These are phyloP conservation scores for Rhagologus leucostigma DNA, from an alignment of 2,113 vertebrate genomes.

Conservation along the genomic window DNA sequence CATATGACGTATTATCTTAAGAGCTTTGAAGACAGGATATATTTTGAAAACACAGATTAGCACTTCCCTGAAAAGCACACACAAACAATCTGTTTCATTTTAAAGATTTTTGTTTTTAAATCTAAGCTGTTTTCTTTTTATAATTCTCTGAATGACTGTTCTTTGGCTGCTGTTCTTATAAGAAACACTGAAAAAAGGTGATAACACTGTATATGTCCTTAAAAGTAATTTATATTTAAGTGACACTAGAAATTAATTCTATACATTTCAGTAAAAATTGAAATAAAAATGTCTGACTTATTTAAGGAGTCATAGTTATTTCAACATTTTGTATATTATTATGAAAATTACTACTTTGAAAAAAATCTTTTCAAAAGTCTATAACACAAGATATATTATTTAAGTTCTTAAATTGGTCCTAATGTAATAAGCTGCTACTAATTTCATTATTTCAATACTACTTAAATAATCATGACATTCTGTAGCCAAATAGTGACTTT, in stretches of 20 bases:
- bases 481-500: background rate
- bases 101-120: background rate
- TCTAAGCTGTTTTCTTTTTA: background rate
- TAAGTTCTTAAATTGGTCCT: background rate
- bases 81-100: background rate
- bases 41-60: background rate
- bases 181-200: background rate
- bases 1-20: background rate
- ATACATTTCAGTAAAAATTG: background rate
- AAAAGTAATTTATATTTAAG: background rate
- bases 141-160: background rate
- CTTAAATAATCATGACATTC: background rate
- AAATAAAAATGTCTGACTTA: background rate
- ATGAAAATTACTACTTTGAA: background rate
- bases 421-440: background rate
- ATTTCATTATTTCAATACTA: background rate
- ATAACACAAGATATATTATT: background rate
- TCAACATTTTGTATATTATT: background rate
- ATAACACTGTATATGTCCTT: background rate
- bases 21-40: background rate
- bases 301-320: background rate
- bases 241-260: background rate
- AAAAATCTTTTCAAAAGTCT: background rate
- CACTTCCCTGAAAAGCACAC: background rate
- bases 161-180: background rate